Evolutionary conservation across 2,113 vertebrate species (phyloP), one percentile per base, ranked within the genome.

Genomic region (Neolamprologus fasciatus): DNA sequence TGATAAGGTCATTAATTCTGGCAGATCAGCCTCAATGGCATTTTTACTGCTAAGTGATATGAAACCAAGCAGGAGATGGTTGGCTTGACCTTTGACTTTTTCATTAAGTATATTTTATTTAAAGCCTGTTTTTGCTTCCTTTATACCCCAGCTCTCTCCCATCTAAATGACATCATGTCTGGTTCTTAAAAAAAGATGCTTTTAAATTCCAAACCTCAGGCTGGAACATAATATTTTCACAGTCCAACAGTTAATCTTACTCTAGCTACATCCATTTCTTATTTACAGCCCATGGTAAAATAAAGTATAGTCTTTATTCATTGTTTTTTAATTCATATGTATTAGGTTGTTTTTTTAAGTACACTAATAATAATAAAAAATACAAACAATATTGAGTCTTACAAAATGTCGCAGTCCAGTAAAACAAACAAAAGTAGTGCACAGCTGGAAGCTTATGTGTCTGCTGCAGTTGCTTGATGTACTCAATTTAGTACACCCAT

Each of bases 1-100:
- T 87, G 53, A 86, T 16, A 7, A 86, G 85, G 76, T 79, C 31
- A 86, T 78, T 84, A 47, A 88, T 63, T 68, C 73, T 3, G 5
- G 40, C 87, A 84, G 12, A 85, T 86, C 11, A n/a, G 12, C 40
- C 86, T 73, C 14, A 11, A 45, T 21, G 47, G 45, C 2, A 3
- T 82, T 10, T 19, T 55, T n/a, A 40, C 42, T 58, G 45, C 73
- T 37, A 26, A 66, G 78, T 81, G 83, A 81, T 71, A 79, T 51
- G 28, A 47, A 78, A 50, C 80, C 28, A 21, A 68, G 53, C 11
- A 17, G 51, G 28, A 40, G 51, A 50, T 53, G 3, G 26, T 7
- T 54, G 1, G 2, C 16, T 42, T 71, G 40, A 45, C 23, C 1
- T 78, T 78, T 50, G 2, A 78, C 71, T 78, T 50, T 50, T 19